Evolutionary conservation across 2,888 invertebrate species (phyloP), one percentile per base, ranked within the genome.

Genomic region (Dendrolimus houi): DNA sequence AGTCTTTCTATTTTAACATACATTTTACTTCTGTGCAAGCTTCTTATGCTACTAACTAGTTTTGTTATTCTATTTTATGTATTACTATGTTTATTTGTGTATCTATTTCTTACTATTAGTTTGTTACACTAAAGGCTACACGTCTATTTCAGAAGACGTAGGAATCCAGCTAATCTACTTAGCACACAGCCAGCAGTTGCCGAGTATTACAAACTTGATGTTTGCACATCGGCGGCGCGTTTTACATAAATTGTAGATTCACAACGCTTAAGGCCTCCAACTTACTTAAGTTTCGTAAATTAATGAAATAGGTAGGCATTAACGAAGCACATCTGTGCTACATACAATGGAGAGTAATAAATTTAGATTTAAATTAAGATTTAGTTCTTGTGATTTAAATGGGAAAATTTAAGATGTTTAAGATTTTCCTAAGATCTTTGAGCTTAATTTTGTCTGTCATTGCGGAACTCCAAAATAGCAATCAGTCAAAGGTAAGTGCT

Each of bases 231-330:
- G 77, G 73, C 74, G 69, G 69, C 70, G 72, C 75, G 80, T 79
- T 85, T 83, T 80, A 85, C 87, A 88, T 88, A 87, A 85, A 86
- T 87, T 86, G 81, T 79, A 79, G 77, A 77, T 81, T 79, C 72
- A 72, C 69, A 62, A 54, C 60, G 65, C 65, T 68, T 65, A 64
- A 60, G 57, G 63, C 66, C 63, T 64, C 60, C 62, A 60, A 64
- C 63, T 70, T 64, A 68, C 67, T 67, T 69, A 69, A 71, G 68
- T 74, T 73, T 61, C 62, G 61, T 62, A 67, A 73, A 70, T 74
- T 73, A 73, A 72, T 71, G 69, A 69, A 70, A 68, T 67, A 63
- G 64, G 60, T 56, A 64, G 59, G 60, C 52, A 56, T 47, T 47
- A 47, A 47, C 47, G 6, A 61, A 58, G 59, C 62, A 56, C 68